Conservation (phyloP, 2,888 invertebrate species). For the Stramonita haemastoma region DNA sequence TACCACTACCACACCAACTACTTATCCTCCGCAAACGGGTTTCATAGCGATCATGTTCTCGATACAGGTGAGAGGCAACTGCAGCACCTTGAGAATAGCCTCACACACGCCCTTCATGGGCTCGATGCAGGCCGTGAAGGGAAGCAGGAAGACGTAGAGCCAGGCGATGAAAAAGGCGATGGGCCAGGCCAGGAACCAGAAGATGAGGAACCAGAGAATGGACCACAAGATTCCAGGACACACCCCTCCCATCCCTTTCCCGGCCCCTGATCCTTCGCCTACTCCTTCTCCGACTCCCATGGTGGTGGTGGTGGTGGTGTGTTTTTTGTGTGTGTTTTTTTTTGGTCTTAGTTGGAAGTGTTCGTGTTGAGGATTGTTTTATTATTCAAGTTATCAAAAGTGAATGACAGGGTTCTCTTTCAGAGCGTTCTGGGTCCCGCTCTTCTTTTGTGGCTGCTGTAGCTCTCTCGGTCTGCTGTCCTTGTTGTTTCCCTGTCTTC, state of each 20-base stretch:
- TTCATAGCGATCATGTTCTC: conserved; percentile 75
- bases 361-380: no score
- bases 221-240: conserved; percentile 72
- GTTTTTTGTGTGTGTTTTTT: background rate
- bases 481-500: no score
- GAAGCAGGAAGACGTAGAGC: conserved; percentile 74
- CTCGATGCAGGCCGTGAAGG: conserved; percentile 71
- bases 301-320: no score
- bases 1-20: no score
- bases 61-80: conserved; percentile 72
- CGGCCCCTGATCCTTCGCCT: conserved; percentile 53
- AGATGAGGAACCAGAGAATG: conserved; percentile 73
- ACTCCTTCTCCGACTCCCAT: background rate
- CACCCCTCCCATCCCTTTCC: conserved; percentile 60
- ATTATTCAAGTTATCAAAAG: no score
- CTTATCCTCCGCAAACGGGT: conserved; percentile 70
- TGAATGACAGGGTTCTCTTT: no score
- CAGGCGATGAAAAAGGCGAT: conserved; percentile 73
- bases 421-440: no score
- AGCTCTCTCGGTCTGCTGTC: no score
- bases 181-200: conserved; percentile 75
- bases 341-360: no score
- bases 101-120: conserved; percentile 70
- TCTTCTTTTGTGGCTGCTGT: no score
- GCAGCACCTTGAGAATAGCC: conserved; percentile 71